Evolutionary conservation across 2,888 invertebrate species (phyloP).

Genomic region (Epirrita christyi): DNA sequence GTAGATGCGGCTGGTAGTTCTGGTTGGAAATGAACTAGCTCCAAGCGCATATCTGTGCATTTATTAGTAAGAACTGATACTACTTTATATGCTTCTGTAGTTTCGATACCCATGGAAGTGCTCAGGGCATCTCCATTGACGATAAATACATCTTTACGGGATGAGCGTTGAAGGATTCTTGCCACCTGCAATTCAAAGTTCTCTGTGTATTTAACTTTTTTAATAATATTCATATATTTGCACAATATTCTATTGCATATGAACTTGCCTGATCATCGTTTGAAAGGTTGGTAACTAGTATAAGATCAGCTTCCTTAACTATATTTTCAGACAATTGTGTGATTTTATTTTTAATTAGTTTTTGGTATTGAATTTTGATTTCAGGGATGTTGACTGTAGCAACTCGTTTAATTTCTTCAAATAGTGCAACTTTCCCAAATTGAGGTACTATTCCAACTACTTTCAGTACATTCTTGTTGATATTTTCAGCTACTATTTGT

Average conservation of each 20-base stretch:
- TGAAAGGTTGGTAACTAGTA: slow-evolving; percentile 41
- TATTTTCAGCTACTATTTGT: slow-evolving; percentile 50
- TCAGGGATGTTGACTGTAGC: slow-evolving; percentile 19
- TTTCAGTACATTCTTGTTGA: slow-evolving; percentile 37
- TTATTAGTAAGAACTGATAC: slow-evolving; percentile 17
- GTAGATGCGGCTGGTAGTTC: slow-evolving; percentile 8
- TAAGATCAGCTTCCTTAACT: slow-evolving; percentile 33
- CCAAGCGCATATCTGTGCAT: slow-evolving; percentile 28
- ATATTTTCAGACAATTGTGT: slow-evolving; percentile 13
- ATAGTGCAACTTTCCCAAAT: slow-evolving; percentile 21
- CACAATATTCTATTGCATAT: neutral
- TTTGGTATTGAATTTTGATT: slow-evolving; percentile 35
- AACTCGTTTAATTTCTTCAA: slow-evolving; percentile 31
- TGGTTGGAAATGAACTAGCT: slow-evolving; percentile 39
- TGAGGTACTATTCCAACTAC: slow-evolving; percentile 36
- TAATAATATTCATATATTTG: too few relatives aligned
- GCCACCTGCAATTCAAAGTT: slow-evolving; percentile 27
- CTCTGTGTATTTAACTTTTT: neutral
- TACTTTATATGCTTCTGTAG: slow-evolving; percentile 8
- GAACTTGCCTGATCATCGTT: slow-evolving; percentile 37
- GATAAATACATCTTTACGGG: slow-evolving; percentile 13
- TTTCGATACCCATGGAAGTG: neutral
- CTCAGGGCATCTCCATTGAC: slow-evolving; percentile 10
- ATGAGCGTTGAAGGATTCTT: slow-evolving; percentile 3
- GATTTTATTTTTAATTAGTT: slow-evolving; percentile 16